Conservation (phyloP, 2,113 vertebrate genomes). For the Mirza zaza region DNA sequence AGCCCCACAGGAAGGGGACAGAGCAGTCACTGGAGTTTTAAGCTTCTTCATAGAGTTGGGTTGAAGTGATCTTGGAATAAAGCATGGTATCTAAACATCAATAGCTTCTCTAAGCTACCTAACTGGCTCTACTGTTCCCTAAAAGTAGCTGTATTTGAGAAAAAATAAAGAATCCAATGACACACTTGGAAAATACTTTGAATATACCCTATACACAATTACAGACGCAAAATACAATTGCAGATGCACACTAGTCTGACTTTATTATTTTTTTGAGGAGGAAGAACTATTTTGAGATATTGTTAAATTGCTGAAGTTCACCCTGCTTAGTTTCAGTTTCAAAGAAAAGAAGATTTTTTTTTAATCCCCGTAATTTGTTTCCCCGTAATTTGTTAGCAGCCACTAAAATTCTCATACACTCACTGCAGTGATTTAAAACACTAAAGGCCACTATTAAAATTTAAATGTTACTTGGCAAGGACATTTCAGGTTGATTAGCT, state of each 20-base stretch:
- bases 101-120: background rate
- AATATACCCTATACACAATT: background rate
- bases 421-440: background rate
- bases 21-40: background rate
- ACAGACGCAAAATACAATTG: background rate
- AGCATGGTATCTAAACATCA: constrained; percentile 36
- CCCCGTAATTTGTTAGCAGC: background rate
- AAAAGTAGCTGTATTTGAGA: background rate
- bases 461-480: background rate
- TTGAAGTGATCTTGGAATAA: background rate
- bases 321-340: background rate
- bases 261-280: background rate
- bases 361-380: background rate
- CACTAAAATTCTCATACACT: background rate
- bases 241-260: background rate
- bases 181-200: background rate
- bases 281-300: background rate
- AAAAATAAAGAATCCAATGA: background rate
- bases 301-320: background rate
- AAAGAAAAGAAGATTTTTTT: background rate
- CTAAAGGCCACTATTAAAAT: background rate
- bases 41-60: background rate
- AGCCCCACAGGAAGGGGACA: background rate
- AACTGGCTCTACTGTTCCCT: background rate
- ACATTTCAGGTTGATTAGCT: background rate